Evolutionary conservation across 2,888 invertebrate genomes (phyloP).

Genomic region (Platerodrilus igneus): DNA sequence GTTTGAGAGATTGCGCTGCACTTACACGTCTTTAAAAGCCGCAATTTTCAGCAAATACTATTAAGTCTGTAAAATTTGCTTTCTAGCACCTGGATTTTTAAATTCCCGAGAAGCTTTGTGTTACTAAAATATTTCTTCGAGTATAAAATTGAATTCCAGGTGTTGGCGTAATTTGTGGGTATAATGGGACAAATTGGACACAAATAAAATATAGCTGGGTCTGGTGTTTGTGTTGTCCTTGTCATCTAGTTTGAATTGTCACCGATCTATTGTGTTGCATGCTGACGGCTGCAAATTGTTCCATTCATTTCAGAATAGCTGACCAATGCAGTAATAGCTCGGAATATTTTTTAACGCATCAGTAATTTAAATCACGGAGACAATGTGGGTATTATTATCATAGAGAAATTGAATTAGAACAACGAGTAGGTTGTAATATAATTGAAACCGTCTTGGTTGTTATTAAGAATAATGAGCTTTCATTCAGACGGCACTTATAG

Average conservation of each 20-base stretch:
- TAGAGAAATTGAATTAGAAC: slow-evolving; percentile 32
- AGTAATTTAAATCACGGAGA: slow-evolving; percentile 25
- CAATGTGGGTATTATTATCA: slow-evolving; percentile 33
- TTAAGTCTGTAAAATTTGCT: slow-evolving; percentile 22
- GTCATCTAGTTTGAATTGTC: slow-evolving; percentile 24
- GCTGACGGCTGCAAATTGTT: slow-evolving; percentile 27
- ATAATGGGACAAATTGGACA: slow-evolving; percentile 44
- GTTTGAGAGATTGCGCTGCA: slow-evolving; percentile 31
- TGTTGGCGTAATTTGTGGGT: slow-evolving; percentile 40
- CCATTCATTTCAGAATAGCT: slow-evolving; percentile 24
- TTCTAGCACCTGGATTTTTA: slow-evolving; percentile 18
- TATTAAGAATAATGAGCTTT: slow-evolving; percentile 24
- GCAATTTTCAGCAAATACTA: slow-evolving; percentile 33
- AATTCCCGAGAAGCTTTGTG: no score
- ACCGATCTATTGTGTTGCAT: slow-evolving; percentile 18
- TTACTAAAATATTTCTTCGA: slow-evolving; percentile 29
- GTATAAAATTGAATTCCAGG: slow-evolving; percentile 37
- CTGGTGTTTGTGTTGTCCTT: slow-evolving; percentile 16
- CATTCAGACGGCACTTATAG: slow-evolving; percentile 17
- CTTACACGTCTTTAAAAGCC: slow-evolving; percentile 33
- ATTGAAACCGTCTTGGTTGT: slow-evolving; percentile 21
- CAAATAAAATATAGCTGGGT: slow-evolving; percentile 28
- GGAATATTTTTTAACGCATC: slow-evolving; percentile 6
- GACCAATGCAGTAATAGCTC: slow-evolving; percentile 13
- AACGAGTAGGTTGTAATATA: slow-evolving; percentile 29